Conservation (phyloP, 2,113 vertebrate genomes). For the Propithecus coquereli region DNA sequence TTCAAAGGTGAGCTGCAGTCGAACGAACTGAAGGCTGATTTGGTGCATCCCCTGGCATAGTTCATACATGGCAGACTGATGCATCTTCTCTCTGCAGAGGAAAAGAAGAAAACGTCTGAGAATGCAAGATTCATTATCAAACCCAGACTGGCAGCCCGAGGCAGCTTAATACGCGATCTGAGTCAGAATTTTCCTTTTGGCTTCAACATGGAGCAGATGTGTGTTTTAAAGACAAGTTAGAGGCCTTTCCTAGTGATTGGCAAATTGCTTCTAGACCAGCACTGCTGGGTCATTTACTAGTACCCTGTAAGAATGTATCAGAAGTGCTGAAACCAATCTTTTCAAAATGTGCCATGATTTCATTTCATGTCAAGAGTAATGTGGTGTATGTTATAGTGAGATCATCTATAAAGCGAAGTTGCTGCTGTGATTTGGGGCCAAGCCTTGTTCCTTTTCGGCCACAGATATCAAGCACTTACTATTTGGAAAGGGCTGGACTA, state of each 20-base stretch:
- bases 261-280: neutral
- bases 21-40: conserved; percentile 97
- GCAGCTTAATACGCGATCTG: neutral
- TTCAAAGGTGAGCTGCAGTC: conserved; percentile 96
- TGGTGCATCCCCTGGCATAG: conserved; percentile 98
- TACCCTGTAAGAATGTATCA: neutral
- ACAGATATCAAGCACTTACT: neutral
- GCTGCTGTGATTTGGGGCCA: neutral
- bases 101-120: neutral
- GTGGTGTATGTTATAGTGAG: neutral
- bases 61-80: conserved; percentile 98
- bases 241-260: neutral
- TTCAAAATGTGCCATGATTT: neutral
- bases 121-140: accelerated
- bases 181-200: neutral
- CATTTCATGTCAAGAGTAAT: neutral
- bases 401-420: neutral
- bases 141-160: neutral
- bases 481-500: neutral
- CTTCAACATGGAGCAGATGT: neutral
- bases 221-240: neutral
- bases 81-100: conserved; percentile 93
- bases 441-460: neutral
- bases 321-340: neutral
- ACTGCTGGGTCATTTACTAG: neutral